A percentile compares a stretch with the other conserved stretches of the same genome.
Conservation (phyloP, 2,888 invertebrate genomes). For the Sericinus montela region DNA sequence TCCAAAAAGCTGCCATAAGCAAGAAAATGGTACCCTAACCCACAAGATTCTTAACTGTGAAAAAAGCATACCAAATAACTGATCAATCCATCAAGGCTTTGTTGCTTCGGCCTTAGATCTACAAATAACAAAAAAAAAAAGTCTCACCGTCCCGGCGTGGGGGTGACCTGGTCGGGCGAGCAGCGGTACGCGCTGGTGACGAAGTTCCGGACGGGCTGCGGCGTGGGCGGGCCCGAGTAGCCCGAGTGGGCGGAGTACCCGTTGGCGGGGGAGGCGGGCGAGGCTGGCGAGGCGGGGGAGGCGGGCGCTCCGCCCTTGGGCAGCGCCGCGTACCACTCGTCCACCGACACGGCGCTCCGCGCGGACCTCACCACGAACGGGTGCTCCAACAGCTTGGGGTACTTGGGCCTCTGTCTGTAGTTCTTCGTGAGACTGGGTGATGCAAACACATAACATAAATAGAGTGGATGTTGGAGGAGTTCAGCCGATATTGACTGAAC, state of each 20-base stretch:
- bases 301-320: constrained; percentile 62
- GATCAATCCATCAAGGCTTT: too few relatives aligned
- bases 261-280: constrained; percentile 22
- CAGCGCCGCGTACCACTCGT: constrained; percentile 87
- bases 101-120: too few relatives aligned
- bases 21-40: too few relatives aligned
- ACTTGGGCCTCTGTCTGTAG: constrained; percentile 95
- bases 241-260: constrained; percentile 26
- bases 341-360: constrained; percentile 84
- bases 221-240: constrained; percentile 28
- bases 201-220: constrained; percentile 62
- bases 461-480: too few relatives aligned
- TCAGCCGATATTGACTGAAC: too few relatives aligned
- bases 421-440: constrained; percentile 91
- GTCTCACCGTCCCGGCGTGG: constrained; percentile 57
- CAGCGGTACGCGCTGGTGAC: constrained; percentile 60
- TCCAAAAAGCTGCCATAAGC: too few relatives aligned
- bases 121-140: neutral
- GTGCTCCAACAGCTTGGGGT: constrained; percentile 92
- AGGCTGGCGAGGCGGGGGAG: constrained; percentile 28
- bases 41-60: too few relatives aligned
- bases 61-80: too few relatives aligned
- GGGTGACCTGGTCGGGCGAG: constrained; percentile 64
- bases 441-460: neutral
- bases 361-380: constrained; percentile 92